A percentile compares a stretch with the other conserved stretches of the same genome.
Evolutionary conservation across 2,797 vertebrate species (phyloP).

Genomic region (Buphagus erythrorhynchus): DNA sequence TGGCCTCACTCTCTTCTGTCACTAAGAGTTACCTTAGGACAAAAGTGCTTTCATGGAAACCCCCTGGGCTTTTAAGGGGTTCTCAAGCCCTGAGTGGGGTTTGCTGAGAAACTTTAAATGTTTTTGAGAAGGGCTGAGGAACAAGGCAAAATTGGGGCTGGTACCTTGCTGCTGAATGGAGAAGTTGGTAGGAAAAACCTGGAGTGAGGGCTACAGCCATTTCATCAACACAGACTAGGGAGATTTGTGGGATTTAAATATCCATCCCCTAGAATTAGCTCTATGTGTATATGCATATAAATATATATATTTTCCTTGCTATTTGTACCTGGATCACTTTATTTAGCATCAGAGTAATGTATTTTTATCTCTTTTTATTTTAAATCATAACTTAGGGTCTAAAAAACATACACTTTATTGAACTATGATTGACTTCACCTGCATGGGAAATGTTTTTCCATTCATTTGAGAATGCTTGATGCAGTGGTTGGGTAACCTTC

Average conservation of each 20-base stretch:
- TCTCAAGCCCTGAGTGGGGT: neutral
- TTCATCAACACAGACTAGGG: neutral
- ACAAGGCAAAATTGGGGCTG: neutral
- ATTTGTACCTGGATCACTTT: neutral
- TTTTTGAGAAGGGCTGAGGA: neutral
- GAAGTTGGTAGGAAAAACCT: neutral
- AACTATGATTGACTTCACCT: neutral
- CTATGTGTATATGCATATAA: neutral
- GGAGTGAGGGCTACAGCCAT: neutral
- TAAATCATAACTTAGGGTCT: neutral
- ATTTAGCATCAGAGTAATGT: neutral
- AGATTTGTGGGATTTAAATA: neutral
- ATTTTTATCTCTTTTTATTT: neutral
- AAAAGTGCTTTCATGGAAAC: neutral
- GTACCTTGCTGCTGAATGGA: neutral
- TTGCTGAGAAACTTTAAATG: neutral
- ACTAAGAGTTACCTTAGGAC: neutral
- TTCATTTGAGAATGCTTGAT: neutral
- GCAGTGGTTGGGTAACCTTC: neutral
- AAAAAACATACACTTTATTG: neutral
- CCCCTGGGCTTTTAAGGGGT: neutral
- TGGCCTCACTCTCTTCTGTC: neutral
- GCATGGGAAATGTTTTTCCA: neutral
- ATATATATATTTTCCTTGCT: neutral
- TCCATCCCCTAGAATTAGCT: neutral